A percentile compares a stretch with the other conserved stretches of the same genome.
These are phyloP conservation scores for Scotopteryx bipunctaria DNA, from an alignment of 2,888 invertebrate species.

Conservation along the genomic window DNA sequence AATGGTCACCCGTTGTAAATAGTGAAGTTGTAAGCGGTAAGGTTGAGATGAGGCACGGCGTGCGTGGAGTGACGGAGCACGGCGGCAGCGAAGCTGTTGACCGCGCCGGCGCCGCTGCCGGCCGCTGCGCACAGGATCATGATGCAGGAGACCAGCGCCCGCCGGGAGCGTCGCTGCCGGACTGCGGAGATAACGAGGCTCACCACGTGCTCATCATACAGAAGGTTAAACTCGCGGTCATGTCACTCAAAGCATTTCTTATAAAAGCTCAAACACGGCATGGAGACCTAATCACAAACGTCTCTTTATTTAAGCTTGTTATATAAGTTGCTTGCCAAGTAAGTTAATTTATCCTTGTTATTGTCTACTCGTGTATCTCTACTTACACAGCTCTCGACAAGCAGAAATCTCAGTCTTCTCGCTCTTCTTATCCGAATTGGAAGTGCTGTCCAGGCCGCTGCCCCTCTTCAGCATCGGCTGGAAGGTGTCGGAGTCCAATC, in stretches of 20 bases:
- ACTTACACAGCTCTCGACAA: slow-evolving; percentile 70
- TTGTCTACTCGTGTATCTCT: too few relatives aligned
- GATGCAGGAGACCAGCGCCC: slow-evolving; percentile 66
- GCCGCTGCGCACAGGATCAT: slow-evolving; percentile 63
- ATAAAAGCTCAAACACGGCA: too few relatives aligned
- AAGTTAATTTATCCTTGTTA: too few relatives aligned
- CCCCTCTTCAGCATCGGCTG: slow-evolving; percentile 73
- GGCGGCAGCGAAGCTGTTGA: slow-evolving; percentile 73
- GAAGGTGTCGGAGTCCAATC: slow-evolving; percentile 71
- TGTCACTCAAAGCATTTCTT: too few relatives aligned
- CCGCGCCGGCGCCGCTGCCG: slow-evolving; percentile 72
- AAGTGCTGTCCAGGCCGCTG: slow-evolving; percentile 68
- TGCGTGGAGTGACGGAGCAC: slow-evolving; percentile 67
- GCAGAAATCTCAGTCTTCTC: slow-evolving; percentile 64
- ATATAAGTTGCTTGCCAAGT: too few relatives aligned
- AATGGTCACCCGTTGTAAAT: slow-evolving; percentile 72
- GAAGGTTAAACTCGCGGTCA: too few relatives aligned
- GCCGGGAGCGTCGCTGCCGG: slow-evolving; percentile 61
- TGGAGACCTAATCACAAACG: too few relatives aligned
- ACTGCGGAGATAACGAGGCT: slow-evolving; percentile 47
- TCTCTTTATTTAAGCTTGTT: too few relatives aligned
- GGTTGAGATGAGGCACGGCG: slow-evolving; percentile 61
- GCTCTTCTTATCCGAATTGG: slow-evolving; percentile 59
- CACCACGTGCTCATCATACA: too few relatives aligned
- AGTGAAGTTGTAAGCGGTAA: slow-evolving; percentile 68